Evolutionary conservation across 2,888 invertebrate species (phyloP), one percentile per base, ranked within the genome.

Genomic region (Drosophila macrospina): DNA sequence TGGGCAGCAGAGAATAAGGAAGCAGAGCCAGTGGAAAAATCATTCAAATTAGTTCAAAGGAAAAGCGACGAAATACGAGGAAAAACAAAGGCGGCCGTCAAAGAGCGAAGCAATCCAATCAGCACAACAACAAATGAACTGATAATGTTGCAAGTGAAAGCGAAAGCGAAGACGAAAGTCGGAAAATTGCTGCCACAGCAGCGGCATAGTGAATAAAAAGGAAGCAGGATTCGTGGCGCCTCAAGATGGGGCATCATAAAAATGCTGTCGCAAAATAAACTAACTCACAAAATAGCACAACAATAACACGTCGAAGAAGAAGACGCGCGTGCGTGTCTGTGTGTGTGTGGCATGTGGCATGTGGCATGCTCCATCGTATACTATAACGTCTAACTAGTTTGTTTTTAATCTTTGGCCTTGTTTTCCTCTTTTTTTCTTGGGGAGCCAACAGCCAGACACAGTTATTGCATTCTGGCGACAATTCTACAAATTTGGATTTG

Each of bases 381-480:
- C n/a, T 30, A 39, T 26, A 28, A 26, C n/a, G 34, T 28, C 54
- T 65, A 68, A 56, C 44, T 68, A 54, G 73, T 71, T 83, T 84
- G 84, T 84, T 85, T 86, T 85, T 85, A 86, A 85, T 85, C 84
- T 78, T 84, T 84, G 78, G 72, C 72, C 75, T 81, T 80, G 76
- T 85, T 78, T 83, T 67, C n/a, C n/a, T 70, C 20, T 20, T 20
- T 3, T 20, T 20, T 20, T 20, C 3, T 20, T 20, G 20, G 20
- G 20, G 36, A 34, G 41, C 26, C 28, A 44, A 24, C 10, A 41
- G 16, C 71, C 75, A 81, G 85, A 86, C 85, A 72, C 69, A 79
- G 85, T 85, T 85, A 85, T 85, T 85, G 86, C 85, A 85, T 86
- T 86, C 69, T 83, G 82, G 82, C 83, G 80, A 68, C 80, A 72